A percentile compares a stretch with the other conserved stretches of the same genome.
Evolutionary conservation across 2,797 vertebrate species (phyloP).

Genomic region (Takifugu ocellatus): DNA sequence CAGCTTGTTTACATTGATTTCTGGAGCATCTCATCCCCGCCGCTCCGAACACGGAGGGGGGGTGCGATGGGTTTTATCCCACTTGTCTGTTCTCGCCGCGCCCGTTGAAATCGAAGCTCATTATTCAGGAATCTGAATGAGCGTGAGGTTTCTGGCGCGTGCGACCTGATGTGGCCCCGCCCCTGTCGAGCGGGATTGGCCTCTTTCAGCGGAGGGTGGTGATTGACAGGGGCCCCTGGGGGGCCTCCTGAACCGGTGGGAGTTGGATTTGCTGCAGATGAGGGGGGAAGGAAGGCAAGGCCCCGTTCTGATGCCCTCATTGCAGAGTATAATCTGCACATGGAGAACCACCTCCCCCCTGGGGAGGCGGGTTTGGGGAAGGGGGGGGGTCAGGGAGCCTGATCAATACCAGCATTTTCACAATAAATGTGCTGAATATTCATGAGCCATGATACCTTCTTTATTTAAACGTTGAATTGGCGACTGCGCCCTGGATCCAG

Average conservation of each 20-base stretch:
- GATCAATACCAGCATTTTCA: conserved; percentile 58
- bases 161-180: conserved; percentile 54
- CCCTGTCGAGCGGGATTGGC: conserved; percentile 20
- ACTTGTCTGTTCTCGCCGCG: conserved; percentile 25
- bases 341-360: conserved; percentile 1
- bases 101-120: conserved; percentile 30
- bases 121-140: conserved; percentile 45
- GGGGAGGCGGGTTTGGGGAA: not conserved
- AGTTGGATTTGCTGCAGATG: conserved; percentile 51
- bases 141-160: conserved; percentile 31
- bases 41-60: conserved; percentile 45
- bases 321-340: conserved; percentile 41
- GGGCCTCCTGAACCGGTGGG: conserved; percentile 47
- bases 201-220: too few species aligned
- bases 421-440: conserved; percentile 54
- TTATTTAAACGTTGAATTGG: conserved; percentile 34
- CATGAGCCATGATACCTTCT: conserved; percentile 24
- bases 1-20: conserved; percentile 60
- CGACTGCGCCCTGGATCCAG: conserved; percentile 12
- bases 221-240: conserved; percentile 18
- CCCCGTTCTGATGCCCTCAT: conserved; percentile 42
- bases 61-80: conserved; percentile 49
- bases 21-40: conserved; percentile 43
- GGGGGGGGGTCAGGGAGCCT: conserved; percentile 49
- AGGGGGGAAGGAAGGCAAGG: conserved; percentile 10